phyloP scores from a whole-genome alignment of 1,140 invertebrate species.

The Papilio dardanus region DNA sequence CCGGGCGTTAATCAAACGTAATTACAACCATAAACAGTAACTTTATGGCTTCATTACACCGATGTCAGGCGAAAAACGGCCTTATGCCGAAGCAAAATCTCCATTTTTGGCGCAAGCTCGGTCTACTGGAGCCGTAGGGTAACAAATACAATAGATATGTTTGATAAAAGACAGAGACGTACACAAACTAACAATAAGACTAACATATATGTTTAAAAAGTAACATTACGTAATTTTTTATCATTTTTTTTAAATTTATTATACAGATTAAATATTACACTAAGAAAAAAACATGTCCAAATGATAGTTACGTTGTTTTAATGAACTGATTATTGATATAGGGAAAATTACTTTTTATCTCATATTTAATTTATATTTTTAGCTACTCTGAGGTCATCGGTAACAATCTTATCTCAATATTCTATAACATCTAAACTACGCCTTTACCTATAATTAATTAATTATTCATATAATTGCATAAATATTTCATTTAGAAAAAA shows the following conservation, averaged over 20 bases:
- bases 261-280: conserved; percentile 18
- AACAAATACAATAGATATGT: conserved; percentile 22
- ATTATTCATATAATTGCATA: conserved; percentile 37
- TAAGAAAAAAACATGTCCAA: background rate
- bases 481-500: conserved; percentile 30
- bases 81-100: too few species aligned
- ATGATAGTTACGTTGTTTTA: background rate
- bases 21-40: conserved; percentile 18
- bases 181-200: background rate
- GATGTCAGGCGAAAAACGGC: too few species aligned
- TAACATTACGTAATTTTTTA: background rate
- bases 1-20: background rate
- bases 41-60: too few species aligned
- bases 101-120: too few species aligned
- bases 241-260: background rate
- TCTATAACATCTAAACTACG: conserved; percentile 24
- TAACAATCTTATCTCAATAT: conserved; percentile 21
- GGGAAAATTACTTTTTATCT: background rate
- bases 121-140: too few species aligned
- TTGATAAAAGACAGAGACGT: background rate
- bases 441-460: conserved; percentile 32
- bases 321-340: background rate
- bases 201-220: background rate
- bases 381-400: conserved; percentile 12
- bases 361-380: background rate